phyloP scores from a whole-genome alignment of 1,140 invertebrate genomes.

The Zaprionus ghesquierei region DNA sequence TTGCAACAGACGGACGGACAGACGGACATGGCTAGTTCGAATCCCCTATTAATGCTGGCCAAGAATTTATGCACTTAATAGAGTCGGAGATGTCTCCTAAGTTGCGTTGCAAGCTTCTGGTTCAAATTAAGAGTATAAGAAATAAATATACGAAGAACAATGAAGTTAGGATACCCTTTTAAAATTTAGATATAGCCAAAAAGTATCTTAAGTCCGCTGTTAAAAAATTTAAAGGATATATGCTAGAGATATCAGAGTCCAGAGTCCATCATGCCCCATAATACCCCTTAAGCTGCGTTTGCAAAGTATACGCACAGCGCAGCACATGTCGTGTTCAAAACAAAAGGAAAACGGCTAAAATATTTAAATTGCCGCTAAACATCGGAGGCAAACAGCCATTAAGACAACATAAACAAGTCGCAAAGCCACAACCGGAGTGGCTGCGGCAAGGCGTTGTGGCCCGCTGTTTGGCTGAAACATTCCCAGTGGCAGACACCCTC shows the following conservation, averaged over 20 bases:
- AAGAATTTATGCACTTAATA: too few species aligned
- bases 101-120: too few species aligned
- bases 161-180: neutral
- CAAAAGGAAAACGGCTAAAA: constrained; percentile 60
- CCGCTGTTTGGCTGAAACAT: constrained; percentile 57
- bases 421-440: neutral
- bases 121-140: too few species aligned
- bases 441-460: constrained; percentile 14
- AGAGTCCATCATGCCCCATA: neutral
- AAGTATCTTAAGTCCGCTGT: too few species aligned
- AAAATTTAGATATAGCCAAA: too few species aligned
- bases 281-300: neutral
- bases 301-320: constrained; percentile 4
- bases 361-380: constrained; percentile 73
- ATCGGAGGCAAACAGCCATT: constrained; percentile 64
- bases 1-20: too few species aligned
- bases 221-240: too few species aligned
- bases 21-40: too few species aligned
- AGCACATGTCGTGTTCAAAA: neutral
- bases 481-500: constrained; percentile 51
- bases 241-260: neutral
- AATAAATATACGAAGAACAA: neutral
- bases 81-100: too few species aligned
- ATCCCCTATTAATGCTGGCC: too few species aligned
- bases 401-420: constrained; percentile 69